Percentiles rank a stretch among this genome's conserved stretches.
These are phyloP conservation scores for Solea solea DNA, from an alignment of 2,113 vertebrate genomes.

Conservation along the genomic window DNA sequence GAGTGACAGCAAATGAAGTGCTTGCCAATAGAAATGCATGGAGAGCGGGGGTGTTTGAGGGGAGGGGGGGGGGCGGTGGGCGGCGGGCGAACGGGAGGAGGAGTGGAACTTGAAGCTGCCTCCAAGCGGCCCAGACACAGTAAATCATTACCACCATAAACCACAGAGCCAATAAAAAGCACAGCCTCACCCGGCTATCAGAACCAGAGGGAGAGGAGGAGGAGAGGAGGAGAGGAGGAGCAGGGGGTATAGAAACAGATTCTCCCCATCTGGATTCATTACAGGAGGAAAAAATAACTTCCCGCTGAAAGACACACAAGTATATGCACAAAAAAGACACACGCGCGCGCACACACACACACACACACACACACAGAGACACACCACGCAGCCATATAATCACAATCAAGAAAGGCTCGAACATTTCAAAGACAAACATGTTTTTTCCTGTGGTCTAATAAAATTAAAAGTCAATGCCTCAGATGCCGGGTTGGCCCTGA, in stretches of 20 bases:
- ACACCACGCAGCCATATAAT: conserved; percentile 70
- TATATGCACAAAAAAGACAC: conserved; percentile 25
- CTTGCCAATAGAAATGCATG: conserved; percentile 39
- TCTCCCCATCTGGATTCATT: conserved; percentile 84
- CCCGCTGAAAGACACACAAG: conserved; percentile 56
- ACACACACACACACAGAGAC: conserved; percentile 34
- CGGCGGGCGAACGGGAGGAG: conserved; percentile 37
- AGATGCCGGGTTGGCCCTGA: conserved; percentile 71
- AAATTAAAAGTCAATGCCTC: conserved; percentile 82
- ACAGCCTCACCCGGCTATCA: conserved; percentile 72
- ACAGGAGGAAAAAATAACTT: conserved; percentile 75
- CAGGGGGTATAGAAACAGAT: conserved; percentile 71
- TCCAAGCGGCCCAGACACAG: conserved; percentile 66
- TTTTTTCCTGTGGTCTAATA: conserved; percentile 89
- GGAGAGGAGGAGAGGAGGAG: conserved; percentile 55
- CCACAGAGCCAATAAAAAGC: conserved; percentile 76
- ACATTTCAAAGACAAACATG: conserved; percentile 87
- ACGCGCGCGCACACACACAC: not conserved
- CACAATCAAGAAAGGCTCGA: conserved; percentile 79
- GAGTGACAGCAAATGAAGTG: conserved; percentile 67
- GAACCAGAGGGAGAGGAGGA: conserved; percentile 62
- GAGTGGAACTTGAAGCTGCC: conserved; percentile 70
- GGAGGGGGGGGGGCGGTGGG: conserved; percentile 9
- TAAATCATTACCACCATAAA: conserved; percentile 80
- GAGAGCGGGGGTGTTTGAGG: conserved; percentile 3